These are phyloP conservation scores for Poecilia picta DNA, from an alignment of 2,797 vertebrate species.

Conservation along the genomic window DNA sequence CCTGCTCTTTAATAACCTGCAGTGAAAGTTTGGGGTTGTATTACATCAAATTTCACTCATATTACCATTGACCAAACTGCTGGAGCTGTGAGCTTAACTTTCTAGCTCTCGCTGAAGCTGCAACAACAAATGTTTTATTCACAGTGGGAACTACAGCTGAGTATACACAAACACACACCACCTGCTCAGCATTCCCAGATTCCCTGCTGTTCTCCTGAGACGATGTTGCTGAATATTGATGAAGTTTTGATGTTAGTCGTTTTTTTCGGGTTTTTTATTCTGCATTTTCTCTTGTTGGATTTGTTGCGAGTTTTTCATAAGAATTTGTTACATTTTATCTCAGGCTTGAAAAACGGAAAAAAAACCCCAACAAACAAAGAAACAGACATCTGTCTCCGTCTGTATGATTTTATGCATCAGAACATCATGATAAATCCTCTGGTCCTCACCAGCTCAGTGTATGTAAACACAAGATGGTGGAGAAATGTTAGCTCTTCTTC, in stretches of 20 bases:
- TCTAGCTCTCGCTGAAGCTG: not conserved
- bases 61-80: constrained; percentile 6
- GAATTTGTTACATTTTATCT: not conserved
- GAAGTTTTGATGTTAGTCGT: not conserved
- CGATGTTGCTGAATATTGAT: constrained; percentile 14
- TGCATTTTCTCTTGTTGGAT: not conserved
- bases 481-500: not conserved
- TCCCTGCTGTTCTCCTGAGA: constrained; percentile 9
- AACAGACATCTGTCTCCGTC: too few relatives aligned
- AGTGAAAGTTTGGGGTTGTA: constrained; percentile 2
- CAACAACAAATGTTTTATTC: constrained; percentile 5
- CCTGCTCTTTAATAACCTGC: not conserved
- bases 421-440: not conserved
- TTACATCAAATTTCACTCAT: constrained; percentile 9
- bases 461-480: not conserved
- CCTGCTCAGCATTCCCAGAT: constrained; percentile 3
- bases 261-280: not conserved
- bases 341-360: not conserved
- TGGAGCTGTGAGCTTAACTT: not conserved
- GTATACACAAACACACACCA: not conserved
- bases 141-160: not conserved
- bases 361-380: not conserved
- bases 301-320: not conserved
- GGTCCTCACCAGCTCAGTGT: not conserved
- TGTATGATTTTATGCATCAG: not conserved